These are phyloP conservation scores for Pogonocherus hispidulus DNA, from an alignment of 2,888 invertebrate species.

Conservation along the genomic window DNA sequence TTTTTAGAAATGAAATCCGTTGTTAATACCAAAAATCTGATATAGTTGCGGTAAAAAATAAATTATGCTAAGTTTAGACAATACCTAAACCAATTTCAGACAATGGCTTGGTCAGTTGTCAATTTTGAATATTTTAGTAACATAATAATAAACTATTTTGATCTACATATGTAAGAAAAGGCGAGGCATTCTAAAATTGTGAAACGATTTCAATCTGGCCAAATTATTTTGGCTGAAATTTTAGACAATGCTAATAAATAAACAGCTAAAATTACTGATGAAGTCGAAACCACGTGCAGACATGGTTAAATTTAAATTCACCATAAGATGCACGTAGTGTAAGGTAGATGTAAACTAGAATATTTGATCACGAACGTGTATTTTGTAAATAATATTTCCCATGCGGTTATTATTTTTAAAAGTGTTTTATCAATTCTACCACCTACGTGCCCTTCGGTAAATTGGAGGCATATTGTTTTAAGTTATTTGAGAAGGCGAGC, in stretches of 20 bases:
- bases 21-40: too few relatives aligned
- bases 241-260: too few relatives aligned
- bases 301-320: not conserved
- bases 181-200: too few relatives aligned
- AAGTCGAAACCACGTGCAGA: not conserved
- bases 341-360: not conserved
- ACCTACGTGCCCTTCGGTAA: not conserved
- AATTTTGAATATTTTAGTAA: too few relatives aligned
- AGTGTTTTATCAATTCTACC: slow-evolving; percentile 1
- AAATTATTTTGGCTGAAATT: not conserved
- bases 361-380: not conserved
- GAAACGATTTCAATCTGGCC: too few relatives aligned
- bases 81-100: too few relatives aligned
- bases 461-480: slow-evolving; percentile 5
- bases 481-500: not conserved
- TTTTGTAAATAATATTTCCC: not conserved
- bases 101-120: too few relatives aligned
- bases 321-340: not conserved
- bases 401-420: not conserved
- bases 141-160: too few relatives aligned
- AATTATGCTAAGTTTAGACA: too few relatives aligned
- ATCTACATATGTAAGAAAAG: too few relatives aligned
- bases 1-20: too few relatives aligned
- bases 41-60: too few relatives aligned
- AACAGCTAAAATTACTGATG: not conserved